Percentiles rank a stretch among this genome's conserved stretches.
Evolutionary conservation across 2,797 vertebrate genomes (phyloP).

Genomic region (Diplodus sargus): DNA sequence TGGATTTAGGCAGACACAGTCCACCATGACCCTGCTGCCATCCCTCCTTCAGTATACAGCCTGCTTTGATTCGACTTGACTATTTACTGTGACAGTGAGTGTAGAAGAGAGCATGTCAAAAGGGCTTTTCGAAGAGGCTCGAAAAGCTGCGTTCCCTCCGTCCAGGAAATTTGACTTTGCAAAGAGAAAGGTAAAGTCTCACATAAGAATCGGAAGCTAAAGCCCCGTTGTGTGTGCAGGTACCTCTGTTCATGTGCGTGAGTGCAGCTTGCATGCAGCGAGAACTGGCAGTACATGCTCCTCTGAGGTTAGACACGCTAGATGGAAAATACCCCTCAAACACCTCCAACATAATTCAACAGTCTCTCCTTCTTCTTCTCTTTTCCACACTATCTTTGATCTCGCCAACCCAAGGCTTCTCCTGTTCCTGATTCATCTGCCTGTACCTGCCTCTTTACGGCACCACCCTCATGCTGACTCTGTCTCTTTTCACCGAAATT

Average conservation of each 20-base stretch:
- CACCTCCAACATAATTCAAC: slow-evolving; percentile 68
- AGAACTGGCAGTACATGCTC: slow-evolving; percentile 62
- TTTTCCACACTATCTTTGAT: slow-evolving; percentile 68
- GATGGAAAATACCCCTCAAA: slow-evolving; percentile 67
- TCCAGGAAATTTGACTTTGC: slow-evolving; percentile 59
- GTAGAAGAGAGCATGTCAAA: slow-evolving; percentile 24
- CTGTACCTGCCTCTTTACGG: slow-evolving; percentile 50
- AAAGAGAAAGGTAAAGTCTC: slow-evolving; percentile 45
- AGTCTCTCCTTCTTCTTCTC: slow-evolving; percentile 47
- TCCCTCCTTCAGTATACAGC: slow-evolving; percentile 7
- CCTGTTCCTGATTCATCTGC: slow-evolving; percentile 56
- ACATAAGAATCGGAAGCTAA: slow-evolving; percentile 34
- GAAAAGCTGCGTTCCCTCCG: slow-evolving; percentile 20
- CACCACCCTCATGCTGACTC: slow-evolving; percentile 60
- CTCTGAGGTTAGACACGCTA: slow-evolving; percentile 64
- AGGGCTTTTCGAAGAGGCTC: slow-evolving; percentile 29
- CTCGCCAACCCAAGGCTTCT: slow-evolving; percentile 57
- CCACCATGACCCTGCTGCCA: slow-evolving; percentile 23
- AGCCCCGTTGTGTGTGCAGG: slow-evolving; percentile 20
- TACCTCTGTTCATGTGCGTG: slow-evolving; percentile 6
- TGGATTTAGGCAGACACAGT: slow-evolving; percentile 48
- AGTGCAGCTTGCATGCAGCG: slow-evolving; percentile 32
- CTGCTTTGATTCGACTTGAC: slow-evolving; percentile 38
- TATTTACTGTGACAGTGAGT: slow-evolving; percentile 27
- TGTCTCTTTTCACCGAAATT: slow-evolving; percentile 62